Base-by-base conservation (phyloP, 1,140 invertebrate species). In the Oreohelix idahoensis region DNA sequence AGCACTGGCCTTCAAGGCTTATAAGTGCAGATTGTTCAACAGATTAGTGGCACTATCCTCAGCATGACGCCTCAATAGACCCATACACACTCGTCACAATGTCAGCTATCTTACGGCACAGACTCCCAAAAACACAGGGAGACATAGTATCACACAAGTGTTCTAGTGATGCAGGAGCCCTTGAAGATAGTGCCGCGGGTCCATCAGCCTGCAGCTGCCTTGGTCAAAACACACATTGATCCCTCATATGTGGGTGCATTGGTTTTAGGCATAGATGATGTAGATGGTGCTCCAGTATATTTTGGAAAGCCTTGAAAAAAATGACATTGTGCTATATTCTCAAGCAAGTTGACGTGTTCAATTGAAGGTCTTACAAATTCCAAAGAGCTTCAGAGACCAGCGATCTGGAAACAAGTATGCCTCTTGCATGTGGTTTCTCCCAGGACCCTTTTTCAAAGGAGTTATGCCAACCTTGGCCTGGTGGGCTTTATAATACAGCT, bases 11-110 rank as follows among this genome's bases (percentile, higher is more conserved):
- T 85, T 71, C 82, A 82, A 94, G 96, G 96, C 89, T 96, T 97
- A 92, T 96, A 96, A 0, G 96, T 97, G n/a, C 96, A 97, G 92
- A 97, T 97, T 80, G 96, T 93, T 15, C 96, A 97, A 88, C 96
- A 97, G 90, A 97, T 97, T 88, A 97, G 96, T 38, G 88, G n/a
- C n/a, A 97, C 96, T 89, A 96, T 36, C 95, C 63, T 95, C 96
- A 39, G 96, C 96, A 90, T 38, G 96, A 96, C 13, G 96, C 96
- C 88, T 95, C 96, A n/a, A 29, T 96, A 97, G 88, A 96, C n/a
- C 96, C 90, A 97, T 97, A 77, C 96, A 96, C 45, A 97, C 96
- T 66, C 93, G 96, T 97, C n/a, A 97, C 96, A 15, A n/a, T n/a
- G 96, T 97, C 53, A 97, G 97, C 90, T 96, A 96, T 36, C 79